Evolutionary conservation across 2,888 invertebrate species (phyloP).

Genomic region (Leucozona laternaria): DNA sequence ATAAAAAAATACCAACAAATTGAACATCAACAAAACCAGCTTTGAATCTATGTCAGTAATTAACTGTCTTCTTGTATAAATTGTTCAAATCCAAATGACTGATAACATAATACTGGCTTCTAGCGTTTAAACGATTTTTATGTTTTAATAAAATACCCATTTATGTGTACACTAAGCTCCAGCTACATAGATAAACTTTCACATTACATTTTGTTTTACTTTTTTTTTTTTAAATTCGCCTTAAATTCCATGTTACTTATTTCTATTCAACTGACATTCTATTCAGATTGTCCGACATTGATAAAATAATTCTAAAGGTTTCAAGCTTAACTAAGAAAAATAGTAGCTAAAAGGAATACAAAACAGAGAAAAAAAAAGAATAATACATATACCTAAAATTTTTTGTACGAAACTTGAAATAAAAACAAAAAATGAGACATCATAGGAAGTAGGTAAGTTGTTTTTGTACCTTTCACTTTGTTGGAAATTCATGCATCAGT

Average conservation of each 20-base stretch:
- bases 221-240: not conserved
- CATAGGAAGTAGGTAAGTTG: slow-evolving; percentile 10
- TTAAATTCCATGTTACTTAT: slow-evolving; percentile 44
- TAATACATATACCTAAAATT: not conserved
- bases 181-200: not conserved
- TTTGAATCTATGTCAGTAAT: slow-evolving; percentile 1
- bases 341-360: not conserved
- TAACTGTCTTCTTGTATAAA: not conserved
- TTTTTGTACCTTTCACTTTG: slow-evolving; percentile 9
- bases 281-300: slow-evolving; percentile 54
- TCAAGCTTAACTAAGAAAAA: slow-evolving; percentile 10
- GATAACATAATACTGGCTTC: not conserved
- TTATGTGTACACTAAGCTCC: not conserved
- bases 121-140: not conserved
- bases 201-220: not conserved
- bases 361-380: not conserved
- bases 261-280: slow-evolving; percentile 45
- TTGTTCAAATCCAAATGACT: not conserved
- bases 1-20: not conserved
- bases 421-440: slow-evolving; percentile 1
- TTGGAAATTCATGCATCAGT: slow-evolving; percentile 11
- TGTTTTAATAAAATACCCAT: not conserved
- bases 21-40: not conserved
- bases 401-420: not conserved
- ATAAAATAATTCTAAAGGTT: slow-evolving; percentile 52